Evolutionary conservation across 2,888 invertebrate species (phyloP).

Genomic region (Cephus nigrinus): DNA sequence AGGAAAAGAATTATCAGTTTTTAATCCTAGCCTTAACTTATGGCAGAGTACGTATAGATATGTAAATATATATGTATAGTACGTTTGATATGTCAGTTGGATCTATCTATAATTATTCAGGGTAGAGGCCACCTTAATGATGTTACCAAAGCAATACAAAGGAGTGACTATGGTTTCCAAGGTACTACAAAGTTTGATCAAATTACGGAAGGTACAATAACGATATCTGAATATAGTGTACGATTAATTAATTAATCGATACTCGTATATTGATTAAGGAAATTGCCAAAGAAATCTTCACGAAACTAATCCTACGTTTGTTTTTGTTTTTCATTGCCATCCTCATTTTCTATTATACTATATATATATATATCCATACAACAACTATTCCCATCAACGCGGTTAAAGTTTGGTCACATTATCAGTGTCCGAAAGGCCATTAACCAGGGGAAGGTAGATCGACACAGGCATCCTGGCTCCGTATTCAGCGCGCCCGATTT

Average conservation of each 20-base stretch:
- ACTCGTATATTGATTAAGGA: not conserved
- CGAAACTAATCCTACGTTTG: too few species aligned
- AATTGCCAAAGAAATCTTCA: not conserved
- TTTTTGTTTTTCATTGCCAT: too few species aligned
- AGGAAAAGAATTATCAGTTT: not conserved
- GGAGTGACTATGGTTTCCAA: not conserved
- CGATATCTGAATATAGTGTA: not conserved
- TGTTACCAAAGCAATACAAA: not conserved
- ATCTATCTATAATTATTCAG: not conserved
- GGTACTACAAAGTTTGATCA: not conserved
- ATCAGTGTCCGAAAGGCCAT: not conserved
- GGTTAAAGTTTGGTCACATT: not conserved
- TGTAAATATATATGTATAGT: too few species aligned
- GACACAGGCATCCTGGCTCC: not conserved
- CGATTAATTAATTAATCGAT: not conserved
- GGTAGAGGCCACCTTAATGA: not conserved
- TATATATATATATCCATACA: not conserved
- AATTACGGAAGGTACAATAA: not conserved
- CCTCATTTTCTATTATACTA: too few species aligned
- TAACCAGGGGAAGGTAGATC: not conserved
- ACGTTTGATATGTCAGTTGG: not conserved
- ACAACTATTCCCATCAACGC: not conserved
- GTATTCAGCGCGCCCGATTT: not conserved
- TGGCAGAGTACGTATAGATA: too few species aligned
- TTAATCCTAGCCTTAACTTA: not conserved